Base-by-base conservation (phyloP, 1,140 invertebrate genomes). In the Dryas iulia region DNA sequence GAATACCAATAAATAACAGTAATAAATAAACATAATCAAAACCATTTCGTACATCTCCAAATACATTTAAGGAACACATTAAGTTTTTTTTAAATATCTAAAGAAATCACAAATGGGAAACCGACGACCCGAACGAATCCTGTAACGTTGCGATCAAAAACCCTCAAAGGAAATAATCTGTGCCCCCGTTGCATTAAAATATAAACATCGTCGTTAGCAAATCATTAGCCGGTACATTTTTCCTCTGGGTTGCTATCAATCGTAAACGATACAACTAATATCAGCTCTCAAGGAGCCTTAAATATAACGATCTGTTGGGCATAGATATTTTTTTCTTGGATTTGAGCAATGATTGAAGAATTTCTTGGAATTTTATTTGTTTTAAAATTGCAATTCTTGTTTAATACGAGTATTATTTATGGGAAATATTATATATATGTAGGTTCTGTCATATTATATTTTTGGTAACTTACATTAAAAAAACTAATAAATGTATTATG, bases 121-220 rank as follows among this genome's bases (percentile, higher is more conserved):
- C 30, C 61, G 62, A 81, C 67, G 71, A 71, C 35, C 62, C 76
- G 64, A 68, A 73, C 52, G 70, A 70, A 73, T 70, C 71, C 63
- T 62, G 31, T 73, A 72, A 73, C 67, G 74, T 73, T 72, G 35
- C 73, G 76, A 79, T 84, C 74, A 77, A 71, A 69, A 71, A 73
- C 81, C 79, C 73, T 90, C 88, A 90, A 90, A 90, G 84, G 82
- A 90, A 89, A 88, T 88, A 89, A 89, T 87, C 86, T 89, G 77
- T 78, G 73, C 66, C 70, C 69, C 69, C 72, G 77, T 65, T 85
- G 83, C 85, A 89, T 90, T 89, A 87, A 89, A 89, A 89, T 84
- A 90, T 88, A 90, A 89, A 89, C 81, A 88, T 85, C 77, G 76
- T 86, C 87, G 84, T 90, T 88, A 88, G 84, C 86, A 90, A 89